phyloP scores from a whole-genome alignment of 2,888 invertebrate genomes.

The Omphaloscelis lunosa region DNA sequence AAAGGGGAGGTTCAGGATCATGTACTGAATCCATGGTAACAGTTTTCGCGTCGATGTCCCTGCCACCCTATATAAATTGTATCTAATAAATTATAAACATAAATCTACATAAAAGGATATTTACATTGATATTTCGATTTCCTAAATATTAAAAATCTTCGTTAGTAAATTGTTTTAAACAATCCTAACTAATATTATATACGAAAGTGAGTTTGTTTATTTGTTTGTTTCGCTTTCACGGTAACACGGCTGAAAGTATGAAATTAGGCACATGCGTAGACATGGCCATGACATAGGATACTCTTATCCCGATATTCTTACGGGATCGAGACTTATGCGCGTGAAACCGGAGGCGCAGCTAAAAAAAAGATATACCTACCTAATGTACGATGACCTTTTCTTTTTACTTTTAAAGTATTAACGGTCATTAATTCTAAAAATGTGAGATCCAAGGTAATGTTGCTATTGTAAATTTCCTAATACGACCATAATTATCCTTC shows the following conservation, averaged over 20 bases:
- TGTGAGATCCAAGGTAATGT: conserved; percentile 52
- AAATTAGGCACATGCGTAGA: too few species aligned
- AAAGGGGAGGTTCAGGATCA: too few species aligned
- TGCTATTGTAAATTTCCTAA: conserved; percentile 47
- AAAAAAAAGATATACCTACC: background rate
- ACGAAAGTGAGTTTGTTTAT: too few species aligned
- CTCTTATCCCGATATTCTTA: too few species aligned
- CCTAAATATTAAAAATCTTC: background rate
- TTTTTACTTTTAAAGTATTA: conserved; percentile 32
- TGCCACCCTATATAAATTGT: too few species aligned
- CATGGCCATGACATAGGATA: too few species aligned
- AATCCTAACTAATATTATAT: background rate
- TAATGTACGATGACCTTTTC: conserved; percentile 44
- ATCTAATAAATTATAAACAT: conserved; percentile 3
- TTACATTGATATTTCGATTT: background rate
- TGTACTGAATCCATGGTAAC: too few species aligned
- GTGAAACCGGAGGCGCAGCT: too few species aligned
- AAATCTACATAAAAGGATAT: conserved; percentile 16
- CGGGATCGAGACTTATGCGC: too few species aligned
- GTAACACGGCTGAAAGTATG: too few species aligned
- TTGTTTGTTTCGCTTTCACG: too few species aligned
- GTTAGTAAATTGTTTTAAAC: conserved; percentile 9
- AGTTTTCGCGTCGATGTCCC: too few species aligned
- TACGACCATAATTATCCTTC: conserved; percentile 2
- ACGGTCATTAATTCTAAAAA: conserved; percentile 44